phyloP scores from a whole-genome alignment of 92 coral and sea anemone genomes.

The Phenganax subtilis region DNA sequence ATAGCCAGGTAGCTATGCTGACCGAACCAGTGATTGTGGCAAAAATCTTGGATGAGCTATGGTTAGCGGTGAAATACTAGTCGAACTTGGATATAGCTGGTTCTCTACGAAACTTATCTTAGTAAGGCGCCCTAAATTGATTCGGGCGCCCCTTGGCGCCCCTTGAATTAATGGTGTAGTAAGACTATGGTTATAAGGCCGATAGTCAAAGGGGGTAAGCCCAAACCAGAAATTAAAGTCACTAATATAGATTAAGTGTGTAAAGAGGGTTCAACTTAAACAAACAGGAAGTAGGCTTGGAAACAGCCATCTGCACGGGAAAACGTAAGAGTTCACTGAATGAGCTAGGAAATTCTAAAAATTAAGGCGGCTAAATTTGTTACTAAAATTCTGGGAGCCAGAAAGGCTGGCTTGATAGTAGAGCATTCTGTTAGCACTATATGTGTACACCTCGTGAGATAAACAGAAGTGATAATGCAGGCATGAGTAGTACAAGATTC shows the following conservation, averaged over 20 bases:
- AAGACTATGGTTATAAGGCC: constrained; percentile 19
- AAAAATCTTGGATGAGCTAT: constrained; percentile 34
- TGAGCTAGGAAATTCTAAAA: constrained; percentile 39
- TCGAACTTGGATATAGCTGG: constrained; percentile 24
- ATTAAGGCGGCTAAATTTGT: constrained; percentile 34
- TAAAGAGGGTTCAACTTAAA: constrained; percentile 48
- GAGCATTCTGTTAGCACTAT: constrained; percentile 9
- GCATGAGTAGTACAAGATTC: constrained; percentile 40
- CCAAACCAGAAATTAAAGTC: constrained; percentile 47
- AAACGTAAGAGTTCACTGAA: constrained; percentile 62
- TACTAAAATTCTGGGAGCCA: constrained; percentile 33
- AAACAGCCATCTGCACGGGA: constrained; percentile 87
- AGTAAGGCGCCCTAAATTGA: constrained; percentile 37
- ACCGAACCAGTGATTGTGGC: constrained; percentile 31
- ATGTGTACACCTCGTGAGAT: constrained; percentile 42
- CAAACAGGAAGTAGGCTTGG: constrained; percentile 87
- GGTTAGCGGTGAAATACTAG: constrained; percentile 38
- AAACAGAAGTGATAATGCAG: constrained; percentile 46
- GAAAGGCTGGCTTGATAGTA: constrained; percentile 24
- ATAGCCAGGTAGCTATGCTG: constrained; percentile 23
- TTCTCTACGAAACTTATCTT: constrained; percentile 44
- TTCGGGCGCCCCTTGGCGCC: constrained; percentile 39
- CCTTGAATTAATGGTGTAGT: constrained; percentile 37
- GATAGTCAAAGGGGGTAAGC: constrained; percentile 19
- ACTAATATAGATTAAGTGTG: constrained; percentile 40